Evolutionary conservation across 2,113 vertebrate species (phyloP), one percentile per base, ranked within the genome.

Genomic region (Malurus cyaneus): DNA sequence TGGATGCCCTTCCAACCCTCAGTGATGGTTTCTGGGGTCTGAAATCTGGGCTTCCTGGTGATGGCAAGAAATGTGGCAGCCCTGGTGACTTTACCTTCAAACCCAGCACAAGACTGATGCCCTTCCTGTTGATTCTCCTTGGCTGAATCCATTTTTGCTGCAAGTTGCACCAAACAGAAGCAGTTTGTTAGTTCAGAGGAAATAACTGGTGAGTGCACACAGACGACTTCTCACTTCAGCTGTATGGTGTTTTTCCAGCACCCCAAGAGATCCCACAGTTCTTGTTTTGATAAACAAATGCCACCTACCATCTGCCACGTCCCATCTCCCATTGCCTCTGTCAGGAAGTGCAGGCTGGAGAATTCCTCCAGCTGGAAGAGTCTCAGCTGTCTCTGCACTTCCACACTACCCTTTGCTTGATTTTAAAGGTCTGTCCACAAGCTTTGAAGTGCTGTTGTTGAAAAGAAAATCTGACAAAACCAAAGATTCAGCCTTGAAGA

Each of bases 271-370:
- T 71, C 56, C 94, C 42, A 78, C 53, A 60, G 76, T 78, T 80
- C 81, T 67, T 90, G 82, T 86, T 94, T 69, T 77, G 92, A 92
- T 94, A 95, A 97, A 94, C 85, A 97, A 91, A 93, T 87, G 83
- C 82, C 85, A 94, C 82, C 92, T 34, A 86, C 92, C 93, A 96
- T 93, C 95, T 97, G 93, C 95, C 93, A 80, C 47, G 61, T 83
- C 82, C 95, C 93, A 73, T 72, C 71, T 79, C 80, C 91, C 84
- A 39, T 19, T 74, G 86, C 91, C 92, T 92, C 90, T 88, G 62
- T 86, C 94, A 90, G 92, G 95, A 73, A 73, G 54, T 5, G 47
- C n/a, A 2, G 62, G 31, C 21, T 92, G 88, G 88, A 80, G 67
- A 86, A 86, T 89, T 88, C 71, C 88, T 86, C 85, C 88, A 90